Base-by-base conservation (phyloP, 2,113 vertebrate species). In the Rhipidura dahli region DNA sequence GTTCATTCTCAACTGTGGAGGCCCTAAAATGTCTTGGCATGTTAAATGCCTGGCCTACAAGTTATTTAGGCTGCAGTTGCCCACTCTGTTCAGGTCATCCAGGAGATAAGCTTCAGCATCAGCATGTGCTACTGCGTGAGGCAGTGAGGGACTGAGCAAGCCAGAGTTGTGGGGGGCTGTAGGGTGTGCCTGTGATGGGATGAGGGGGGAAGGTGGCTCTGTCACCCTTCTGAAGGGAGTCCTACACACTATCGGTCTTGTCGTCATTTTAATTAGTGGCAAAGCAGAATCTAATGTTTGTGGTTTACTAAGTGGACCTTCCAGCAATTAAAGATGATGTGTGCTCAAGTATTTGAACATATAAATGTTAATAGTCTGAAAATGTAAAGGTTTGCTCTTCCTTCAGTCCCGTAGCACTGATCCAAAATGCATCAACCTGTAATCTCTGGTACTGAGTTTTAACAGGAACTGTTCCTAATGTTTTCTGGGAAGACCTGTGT, bases 101-200 rank as follows among this genome's bases (percentile, higher is more conserved):
- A 45, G 21, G 63, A 65, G 37, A 22, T 6, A 37, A 26, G 5
- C 26, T 88, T 72, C 45, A 28, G 14, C 37, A 13, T 70, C n/a
- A 51, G 19, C 7, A 0, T 39, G 10, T 33, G 50, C 37, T 61
- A 4, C 12, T 50, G 54, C 1, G 0, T 21, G 37, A 69, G 37
- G 50, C 13, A 26, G 13, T 16, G 61, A 30, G 19, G 39, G 24
- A 13, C 30, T 6, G 6, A 47, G 33, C 22, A 30, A 15, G 50
- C 6, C 23, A 33, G 53, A 31, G n/a, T 45, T 44, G 44, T 16
- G 14, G 7, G 31, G 30, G 17, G 10, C 57, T 22, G 49, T 2
- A 15, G 20, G 1, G 1, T 45, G 79, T 65, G 33, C 20, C 42
- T 1, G 0, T 35, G 69, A 8, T 47, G 60, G 45, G 6, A 8